phyloP scores from a whole-genome alignment of 2,888 invertebrate species.

The Odontocolon sp. region DNA sequence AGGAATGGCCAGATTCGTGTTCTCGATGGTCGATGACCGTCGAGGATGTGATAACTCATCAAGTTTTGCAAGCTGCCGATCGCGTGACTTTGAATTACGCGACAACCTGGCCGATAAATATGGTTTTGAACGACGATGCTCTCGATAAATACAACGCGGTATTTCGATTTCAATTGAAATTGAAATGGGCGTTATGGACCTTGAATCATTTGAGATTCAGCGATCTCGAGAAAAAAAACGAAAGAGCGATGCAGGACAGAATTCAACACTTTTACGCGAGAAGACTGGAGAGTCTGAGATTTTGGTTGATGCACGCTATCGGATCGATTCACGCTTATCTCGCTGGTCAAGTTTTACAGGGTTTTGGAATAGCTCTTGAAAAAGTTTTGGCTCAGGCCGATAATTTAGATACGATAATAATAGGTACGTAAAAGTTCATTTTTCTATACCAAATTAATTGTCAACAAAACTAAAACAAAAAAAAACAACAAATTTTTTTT shows the following conservation, averaged over 20 bases:
- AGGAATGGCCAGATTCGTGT: slow-evolving; percentile 80
- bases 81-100: slow-evolving; percentile 75
- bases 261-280: slow-evolving; percentile 76
- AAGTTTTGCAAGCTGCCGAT: slow-evolving; percentile 75
- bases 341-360: slow-evolving; percentile 81
- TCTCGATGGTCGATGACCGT: slow-evolving; percentile 77
- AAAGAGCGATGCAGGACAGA: slow-evolving; percentile 63
- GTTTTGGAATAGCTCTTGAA: slow-evolving; percentile 74
- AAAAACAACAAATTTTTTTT: background rate
- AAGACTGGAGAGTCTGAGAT: slow-evolving; percentile 82
- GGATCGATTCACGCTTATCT: slow-evolving; percentile 82
- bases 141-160: slow-evolving; percentile 79
- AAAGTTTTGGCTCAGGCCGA: slow-evolving; percentile 73
- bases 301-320: slow-evolving; percentile 83
- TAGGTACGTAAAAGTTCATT: slow-evolving; percentile 67
- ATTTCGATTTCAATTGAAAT: slow-evolving; percentile 82
- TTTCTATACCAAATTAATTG: no score
- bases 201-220: slow-evolving; percentile 81
- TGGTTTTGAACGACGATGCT: slow-evolving; percentile 75
- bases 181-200: slow-evolving; percentile 83
- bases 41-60: slow-evolving; percentile 67
- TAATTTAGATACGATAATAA: slow-evolving; percentile 75
- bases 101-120: slow-evolving; percentile 79
- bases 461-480: no score
- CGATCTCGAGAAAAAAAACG: slow-evolving; percentile 73